A percentile compares a stretch with the other conserved stretches of the same genome.
Evolutionary conservation across 2,888 invertebrate genomes (phyloP).

Genomic region (Allolobophora icterica): DNA sequence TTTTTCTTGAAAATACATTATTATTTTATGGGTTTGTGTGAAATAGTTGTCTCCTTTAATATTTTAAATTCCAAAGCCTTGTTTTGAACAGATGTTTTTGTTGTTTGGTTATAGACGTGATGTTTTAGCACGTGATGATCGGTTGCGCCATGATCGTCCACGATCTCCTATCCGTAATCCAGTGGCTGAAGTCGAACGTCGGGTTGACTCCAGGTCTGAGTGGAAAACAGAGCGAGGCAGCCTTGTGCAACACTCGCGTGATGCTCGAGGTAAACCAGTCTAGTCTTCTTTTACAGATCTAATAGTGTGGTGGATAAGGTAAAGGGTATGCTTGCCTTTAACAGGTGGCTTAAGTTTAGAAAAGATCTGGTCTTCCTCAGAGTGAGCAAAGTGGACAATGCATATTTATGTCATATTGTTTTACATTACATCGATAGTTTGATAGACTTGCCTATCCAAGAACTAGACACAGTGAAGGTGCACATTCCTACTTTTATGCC

Average conservation of each 20-base stretch:
- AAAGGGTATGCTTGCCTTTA: too few species aligned
- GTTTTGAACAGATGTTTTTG: background rate
- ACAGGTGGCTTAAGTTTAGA: too few species aligned
- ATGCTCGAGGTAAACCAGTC: constrained; percentile 6
- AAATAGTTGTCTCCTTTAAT: too few species aligned
- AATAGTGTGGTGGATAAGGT: too few species aligned
- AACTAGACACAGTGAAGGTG: too few species aligned
- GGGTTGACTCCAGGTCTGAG: background rate
- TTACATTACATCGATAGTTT: too few species aligned
- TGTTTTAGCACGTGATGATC: background rate
- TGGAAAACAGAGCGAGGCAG: background rate
- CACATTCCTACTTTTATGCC: too few species aligned
- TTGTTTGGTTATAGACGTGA: background rate
- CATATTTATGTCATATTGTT: too few species aligned
- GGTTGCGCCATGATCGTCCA: background rate
- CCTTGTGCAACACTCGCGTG: constrained; percentile 15
- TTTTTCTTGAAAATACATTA: too few species aligned
- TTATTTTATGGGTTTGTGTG: too few species aligned
- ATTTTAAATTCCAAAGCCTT: too few species aligned
- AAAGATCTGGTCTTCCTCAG: background rate
- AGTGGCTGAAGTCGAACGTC: background rate
- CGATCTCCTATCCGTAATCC: background rate
- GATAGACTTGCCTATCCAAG: too few species aligned
- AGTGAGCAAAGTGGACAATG: background rate
- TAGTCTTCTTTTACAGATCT: background rate